These are phyloP conservation scores for Cyprinodon tularosa DNA, from an alignment of 2,113 vertebrate species.

Conservation along the genomic window DNA sequence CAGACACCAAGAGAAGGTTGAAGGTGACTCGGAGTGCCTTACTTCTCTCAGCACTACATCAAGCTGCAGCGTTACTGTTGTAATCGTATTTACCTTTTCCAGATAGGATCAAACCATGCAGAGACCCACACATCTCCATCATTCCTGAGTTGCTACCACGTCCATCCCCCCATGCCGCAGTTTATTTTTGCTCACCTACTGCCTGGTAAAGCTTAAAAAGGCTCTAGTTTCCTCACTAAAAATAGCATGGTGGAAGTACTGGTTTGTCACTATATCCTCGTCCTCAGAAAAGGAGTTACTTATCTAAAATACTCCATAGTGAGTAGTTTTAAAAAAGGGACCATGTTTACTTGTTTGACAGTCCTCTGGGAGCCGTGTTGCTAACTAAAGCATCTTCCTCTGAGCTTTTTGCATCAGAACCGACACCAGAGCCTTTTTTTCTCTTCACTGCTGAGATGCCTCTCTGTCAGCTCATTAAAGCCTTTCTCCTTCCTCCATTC, in stretches of 20 bases:
- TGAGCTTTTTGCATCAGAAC: slow-evolving; percentile 40
- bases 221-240: slow-evolving; percentile 7
- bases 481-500: slow-evolving; percentile 52
- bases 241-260: slow-evolving; percentile 8
- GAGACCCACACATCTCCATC: slow-evolving; percentile 41
- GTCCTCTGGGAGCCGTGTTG: slow-evolving; percentile 41
- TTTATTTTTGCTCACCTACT: slow-evolving; percentile 60
- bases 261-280: slow-evolving; percentile 8
- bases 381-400: slow-evolving; percentile 34
- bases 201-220: slow-evolving; percentile 44
- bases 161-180: slow-evolving; percentile 56
- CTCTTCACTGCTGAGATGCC: slow-evolving; percentile 27
- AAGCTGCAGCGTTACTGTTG: slow-evolving; percentile 17
- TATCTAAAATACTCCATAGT: not conserved
- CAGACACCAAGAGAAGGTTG: slow-evolving; percentile 72
- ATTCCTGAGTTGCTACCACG: slow-evolving; percentile 54
- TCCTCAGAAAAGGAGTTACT: slow-evolving; percentile 4
- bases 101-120: slow-evolving; percentile 21
- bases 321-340: slow-evolving; percentile 37
- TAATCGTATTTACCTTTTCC: slow-evolving; percentile 43
- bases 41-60: not conserved
- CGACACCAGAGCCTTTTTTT: slow-evolving; percentile 32
- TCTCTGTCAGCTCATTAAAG: slow-evolving; percentile 39
- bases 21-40: slow-evolving; percentile 61
- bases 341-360: slow-evolving; percentile 30